phyloP scores from a whole-genome alignment of 1,140 invertebrate genomes.

The Lepidostoma basale region DNA sequence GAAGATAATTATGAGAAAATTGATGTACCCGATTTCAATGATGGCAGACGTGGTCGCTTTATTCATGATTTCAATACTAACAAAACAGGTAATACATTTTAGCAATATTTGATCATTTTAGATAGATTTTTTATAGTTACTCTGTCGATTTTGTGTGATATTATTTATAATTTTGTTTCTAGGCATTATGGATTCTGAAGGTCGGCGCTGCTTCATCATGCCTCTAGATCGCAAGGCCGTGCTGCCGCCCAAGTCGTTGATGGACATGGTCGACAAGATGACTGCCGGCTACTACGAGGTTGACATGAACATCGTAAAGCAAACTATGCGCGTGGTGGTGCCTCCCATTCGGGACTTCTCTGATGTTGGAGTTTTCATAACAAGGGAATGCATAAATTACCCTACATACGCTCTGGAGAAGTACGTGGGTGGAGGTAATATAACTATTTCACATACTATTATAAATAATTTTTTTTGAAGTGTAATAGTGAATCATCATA shows the following conservation, averaged over 20 bases:
- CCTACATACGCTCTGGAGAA: slow-evolving; percentile 78
- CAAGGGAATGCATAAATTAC: slow-evolving; percentile 70
- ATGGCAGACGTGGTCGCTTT: slow-evolving; percentile 78
- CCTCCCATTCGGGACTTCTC: slow-evolving; percentile 73
- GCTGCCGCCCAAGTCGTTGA: slow-evolving; percentile 76
- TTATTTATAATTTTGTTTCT: slow-evolving; percentile 19
- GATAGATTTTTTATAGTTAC: too few species aligned
- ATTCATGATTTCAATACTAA: slow-evolving; percentile 89
- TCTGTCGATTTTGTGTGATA: too few species aligned
- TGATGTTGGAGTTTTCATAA: slow-evolving; percentile 71
- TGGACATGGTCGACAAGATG: slow-evolving; percentile 83
- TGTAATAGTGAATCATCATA: neutral
- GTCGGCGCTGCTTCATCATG: slow-evolving; percentile 85
- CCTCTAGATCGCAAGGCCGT: slow-evolving; percentile 78
- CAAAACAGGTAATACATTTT: slow-evolving; percentile 77
- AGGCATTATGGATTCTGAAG: slow-evolving; percentile 80
- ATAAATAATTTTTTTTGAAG: neutral
- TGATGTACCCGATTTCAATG: slow-evolving; percentile 79
- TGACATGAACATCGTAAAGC: slow-evolving; percentile 76
- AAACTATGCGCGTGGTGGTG: slow-evolving; percentile 76
- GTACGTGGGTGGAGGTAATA: slow-evolving; percentile 60
- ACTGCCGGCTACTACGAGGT: slow-evolving; percentile 83
- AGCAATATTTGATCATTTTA: too few species aligned
- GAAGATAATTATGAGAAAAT: slow-evolving; percentile 76
- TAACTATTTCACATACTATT: neutral